Evolutionary conservation across 1,140 invertebrate genomes (phyloP), one percentile per base, ranked within the genome.

Genomic region (Parapsyche elsis): DNA sequence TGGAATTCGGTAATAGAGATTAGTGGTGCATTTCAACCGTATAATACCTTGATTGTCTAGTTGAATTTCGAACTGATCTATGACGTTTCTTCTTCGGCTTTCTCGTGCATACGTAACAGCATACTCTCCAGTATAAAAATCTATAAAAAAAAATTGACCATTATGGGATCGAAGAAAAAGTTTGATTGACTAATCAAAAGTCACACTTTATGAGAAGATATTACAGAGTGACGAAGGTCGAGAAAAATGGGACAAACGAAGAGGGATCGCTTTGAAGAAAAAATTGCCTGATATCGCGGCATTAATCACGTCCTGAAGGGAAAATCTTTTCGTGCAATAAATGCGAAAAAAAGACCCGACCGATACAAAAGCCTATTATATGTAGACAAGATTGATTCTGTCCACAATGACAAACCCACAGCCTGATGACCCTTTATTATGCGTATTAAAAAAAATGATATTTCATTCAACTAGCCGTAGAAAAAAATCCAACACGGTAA

Each of bases 71-170:
- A 5, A 81, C 75, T 2, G 86, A 86, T 78, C 89, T 86, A 14
- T 86, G 88, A 2, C 88, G 88, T 12, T 90, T 87, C 64, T 90
- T 92, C 83, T 92, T 94, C 0, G 95, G 94, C 24, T 92, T 93
- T 59, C 94, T 92, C 0, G 94, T 96, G 86, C 95, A 97, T 53
- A 95, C 91, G 86, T 95, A 97, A 85, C 96, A 97, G 84, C 95
- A 97, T 7, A 96, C 93, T 77, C 94, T 92, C 95, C 95, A 97
- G 85, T 97, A 97, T 0, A 97, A 87, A 85, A 97, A 97, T 80
- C 95, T 94, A 79, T 21, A 85, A 83, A 78, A 81, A 24, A 81
- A 78, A 61, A 38, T 38, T 61, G 16, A 61, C 16, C 5, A 19
- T 61, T 61, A 19, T 21, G 5, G n/a, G 9, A 21, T 61, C 57